Evolutionary conservation across 2,113 vertebrate species (phyloP), one percentile per base, ranked within the genome.

Genomic region (Aldabrachelys gigantea): DNA sequence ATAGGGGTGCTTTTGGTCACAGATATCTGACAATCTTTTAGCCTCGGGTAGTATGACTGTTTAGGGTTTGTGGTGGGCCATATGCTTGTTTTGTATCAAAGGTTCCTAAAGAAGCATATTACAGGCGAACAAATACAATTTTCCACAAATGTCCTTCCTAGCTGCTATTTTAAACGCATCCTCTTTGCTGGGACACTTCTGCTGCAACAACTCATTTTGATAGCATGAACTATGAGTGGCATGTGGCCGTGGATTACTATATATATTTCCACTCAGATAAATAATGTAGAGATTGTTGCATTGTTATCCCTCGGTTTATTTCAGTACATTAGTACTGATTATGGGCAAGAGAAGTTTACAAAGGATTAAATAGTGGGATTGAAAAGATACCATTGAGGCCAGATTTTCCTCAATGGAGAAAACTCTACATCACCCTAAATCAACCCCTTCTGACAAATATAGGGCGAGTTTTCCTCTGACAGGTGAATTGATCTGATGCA

Each of bases 21-120:
- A 65, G 57, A 31, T 65, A 78, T 92, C 24, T 53, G 80, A 54
- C 24, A 80, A 4, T 72, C 83, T 35, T 50, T 7, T 78, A 59
- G 56, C 65, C 44, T 2, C 3, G 24, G 17, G n/a, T 2, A 1
- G 57, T 1, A 41, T 8, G 10, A 31, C 38, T 10, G 38, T 13
- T 1, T 2, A 35, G 6, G 0, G 19, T 4, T 38, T 2, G 19
- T 0, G 0, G 21, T 5, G 0, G 0, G 9, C 57, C 80, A 2
- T 17, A 25, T 27, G 80, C 80, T 56, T 5, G 6, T 82, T 5
- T 5, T 35, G n/a, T 1, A 49, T 84, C 53, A 3, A 0, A 16
- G 31, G 82, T 27, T 0, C 0, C 38, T 31, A 44, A 31, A 22
- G 10, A 75, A 84, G 29, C 41, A 65, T 24, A 35, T 1, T 22